Evolutionary conservation across 2,888 invertebrate species (phyloP).

Genomic region (Chesias legatella): DNA sequence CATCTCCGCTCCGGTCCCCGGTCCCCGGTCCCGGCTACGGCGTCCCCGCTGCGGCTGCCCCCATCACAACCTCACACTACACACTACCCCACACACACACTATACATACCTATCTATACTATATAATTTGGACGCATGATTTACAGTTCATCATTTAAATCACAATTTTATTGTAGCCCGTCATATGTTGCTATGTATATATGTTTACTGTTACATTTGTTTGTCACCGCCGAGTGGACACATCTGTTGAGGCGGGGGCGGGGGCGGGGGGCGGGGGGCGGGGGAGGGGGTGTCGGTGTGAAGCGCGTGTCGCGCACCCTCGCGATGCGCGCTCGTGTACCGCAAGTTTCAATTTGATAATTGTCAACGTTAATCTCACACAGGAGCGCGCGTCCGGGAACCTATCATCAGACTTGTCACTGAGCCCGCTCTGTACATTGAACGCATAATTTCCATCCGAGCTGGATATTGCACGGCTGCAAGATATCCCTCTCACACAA

Average conservation of each 20-base stretch:
- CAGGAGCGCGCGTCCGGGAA: neutral
- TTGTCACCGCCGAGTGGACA: slow-evolving; percentile 10
- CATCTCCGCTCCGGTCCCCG: slow-evolving; percentile 69
- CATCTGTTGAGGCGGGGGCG: slow-evolving; percentile 14
- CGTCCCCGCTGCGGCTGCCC: slow-evolving; percentile 30
- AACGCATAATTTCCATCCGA: slow-evolving; percentile 13
- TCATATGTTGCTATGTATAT: slow-evolving; percentile 55
- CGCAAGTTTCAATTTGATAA: too few relatives aligned
- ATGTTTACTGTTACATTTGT: slow-evolving; percentile 24
- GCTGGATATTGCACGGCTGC: slow-evolving; percentile 1
- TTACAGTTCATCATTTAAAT: slow-evolving; percentile 58
- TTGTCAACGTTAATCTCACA: too few relatives aligned
- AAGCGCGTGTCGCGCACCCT: too few relatives aligned
- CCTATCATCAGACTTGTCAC: slow-evolving; percentile 2
- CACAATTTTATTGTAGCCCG: slow-evolving; percentile 75
- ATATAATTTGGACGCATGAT: slow-evolving; percentile 71
- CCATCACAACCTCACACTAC: slow-evolving; percentile 38
- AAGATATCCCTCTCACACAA: neutral
- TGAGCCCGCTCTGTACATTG: slow-evolving; percentile 10
- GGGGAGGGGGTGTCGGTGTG: too few relatives aligned
- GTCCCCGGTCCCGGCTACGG: slow-evolving; percentile 27
- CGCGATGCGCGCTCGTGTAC: too few relatives aligned
- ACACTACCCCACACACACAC: too few relatives aligned
- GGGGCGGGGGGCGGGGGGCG: too few relatives aligned
- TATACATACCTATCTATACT: slow-evolving; percentile 49